Evolutionary conservation across 2,797 vertebrate genomes (phyloP), one percentile per base, ranked within the genome.

Genomic region (Periophthalmus magnuspinnatus): DNA sequence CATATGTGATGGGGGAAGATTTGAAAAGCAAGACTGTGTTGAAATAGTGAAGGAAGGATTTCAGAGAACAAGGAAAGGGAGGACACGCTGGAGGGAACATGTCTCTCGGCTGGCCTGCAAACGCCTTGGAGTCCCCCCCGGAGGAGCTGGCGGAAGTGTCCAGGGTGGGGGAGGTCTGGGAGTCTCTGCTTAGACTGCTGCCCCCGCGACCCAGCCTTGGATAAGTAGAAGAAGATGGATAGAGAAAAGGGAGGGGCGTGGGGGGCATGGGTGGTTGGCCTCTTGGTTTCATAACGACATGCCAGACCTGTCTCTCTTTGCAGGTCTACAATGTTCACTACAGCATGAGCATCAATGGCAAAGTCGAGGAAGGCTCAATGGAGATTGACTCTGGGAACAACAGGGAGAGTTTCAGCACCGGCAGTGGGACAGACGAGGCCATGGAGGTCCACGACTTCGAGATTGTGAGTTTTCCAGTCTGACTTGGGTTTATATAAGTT

Each of bases 291-390:
- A 84, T 84, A 83, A 85, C 79, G 65, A 81, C 81, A 84, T 83
- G 80, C 78, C 84, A 78, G 59, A 74, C 84, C 65, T 75, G 68
- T 83, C 71, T 70, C 71, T 70, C 61, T 77, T 41, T 62, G 61
- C 9, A 98, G 97, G 94, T 98, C 86, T 97, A 98, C 89, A 97
- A 96, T 6, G 94, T 98, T 78, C 96, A 97, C 92, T 98, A 98
- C 67, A 97, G 94, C 77, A 96, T 98, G 97, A 97, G 95, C 88
- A 96, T 98, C 91, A 97, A 97, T 61, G 97, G 97, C 59, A 97
- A 97, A 88, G 92, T 97, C 72, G 95, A 97, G 90, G 95, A 97
- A 32, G 96, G 95, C 45, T 94, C 95, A 0, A 95, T 98, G 97
- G 96, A 98, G 92, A 96, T 98, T 71, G 97, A 98, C 83, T 72